phyloP scores from a whole-genome alignment of 1,140 invertebrate genomes.

The Drosophila truncata region DNA sequence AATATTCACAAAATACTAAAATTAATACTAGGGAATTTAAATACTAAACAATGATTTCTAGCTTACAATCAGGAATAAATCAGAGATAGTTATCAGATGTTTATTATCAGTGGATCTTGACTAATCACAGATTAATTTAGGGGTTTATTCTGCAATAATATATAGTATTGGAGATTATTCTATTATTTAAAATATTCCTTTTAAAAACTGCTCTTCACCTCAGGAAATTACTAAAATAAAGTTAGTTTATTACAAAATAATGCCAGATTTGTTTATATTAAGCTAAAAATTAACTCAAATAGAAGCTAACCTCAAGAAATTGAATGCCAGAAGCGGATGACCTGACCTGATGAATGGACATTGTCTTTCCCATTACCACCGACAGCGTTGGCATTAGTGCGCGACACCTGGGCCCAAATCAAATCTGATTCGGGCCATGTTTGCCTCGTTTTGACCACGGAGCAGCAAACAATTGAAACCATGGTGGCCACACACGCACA shows the following conservation, averaged over 20 bases:
- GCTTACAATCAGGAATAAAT: neutral
- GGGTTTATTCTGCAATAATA: neutral
- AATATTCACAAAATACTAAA: no score
- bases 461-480: conserved; percentile 45
- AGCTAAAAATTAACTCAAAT: neutral
- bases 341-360: conserved; percentile 13
- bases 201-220: neutral
- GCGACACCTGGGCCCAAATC: conserved; percentile 50
- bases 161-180: neutral
- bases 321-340: neutral
- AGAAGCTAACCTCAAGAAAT: conserved; percentile 4
- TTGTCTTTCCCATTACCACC: neutral
- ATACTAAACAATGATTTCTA: no score
- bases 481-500: conserved; percentile 20
- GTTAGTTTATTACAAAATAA: neutral
- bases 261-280: neutral
- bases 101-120: no score
- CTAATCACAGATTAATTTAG: neutral
- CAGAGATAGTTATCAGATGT: neutral
- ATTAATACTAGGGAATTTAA: no score
- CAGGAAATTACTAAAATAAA: neutral
- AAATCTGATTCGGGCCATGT: conserved; percentile 44
- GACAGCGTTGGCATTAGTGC: conserved; percentile 10
- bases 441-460: conserved; percentile 37
- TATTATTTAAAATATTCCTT: neutral